phyloP scores from a whole-genome alignment of 2,888 invertebrate genomes.

The Troglohyphantes excavatus region DNA sequence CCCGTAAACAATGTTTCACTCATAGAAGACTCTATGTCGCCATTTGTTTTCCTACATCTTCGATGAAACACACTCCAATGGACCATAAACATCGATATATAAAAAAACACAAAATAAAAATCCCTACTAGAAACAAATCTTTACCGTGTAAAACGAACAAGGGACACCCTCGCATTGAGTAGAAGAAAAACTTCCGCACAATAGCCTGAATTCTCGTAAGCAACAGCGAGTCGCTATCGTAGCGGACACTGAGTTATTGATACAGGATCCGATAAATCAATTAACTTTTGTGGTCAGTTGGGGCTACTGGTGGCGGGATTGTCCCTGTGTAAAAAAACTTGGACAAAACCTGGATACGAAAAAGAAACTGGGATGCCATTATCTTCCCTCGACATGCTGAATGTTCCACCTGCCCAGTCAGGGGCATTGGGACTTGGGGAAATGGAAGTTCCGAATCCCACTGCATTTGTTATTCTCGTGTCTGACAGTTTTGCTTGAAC shows the following conservation, averaged over 20 bases:
- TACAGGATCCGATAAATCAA: conserved; percentile 70
- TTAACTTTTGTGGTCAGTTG: conserved; percentile 76
- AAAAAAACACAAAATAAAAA: too few species aligned
- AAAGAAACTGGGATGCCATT: conserved; percentile 31
- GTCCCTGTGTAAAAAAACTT: not conserved
- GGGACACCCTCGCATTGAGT: not conserved
- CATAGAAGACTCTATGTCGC: too few species aligned
- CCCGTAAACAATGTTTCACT: too few species aligned
- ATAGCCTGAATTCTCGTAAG: conserved; percentile 20
- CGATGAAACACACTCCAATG: too few species aligned
- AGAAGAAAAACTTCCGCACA: conserved; percentile 21
- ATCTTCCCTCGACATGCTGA: conserved; percentile 67
- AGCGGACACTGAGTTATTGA: conserved; percentile 54
- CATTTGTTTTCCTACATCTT: too few species aligned
- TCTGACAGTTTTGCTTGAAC: not conserved
- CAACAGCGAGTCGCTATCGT: conserved; percentile 8
- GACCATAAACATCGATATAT: too few species aligned
- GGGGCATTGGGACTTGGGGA: conserved; percentile 51
- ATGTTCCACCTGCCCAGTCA: conserved; percentile 70
- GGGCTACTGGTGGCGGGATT: conserved; percentile 54
- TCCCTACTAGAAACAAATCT: conserved; percentile 12
- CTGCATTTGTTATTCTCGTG: conserved; percentile 55
- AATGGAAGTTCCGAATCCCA: conserved; percentile 18
- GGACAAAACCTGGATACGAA: not conserved
- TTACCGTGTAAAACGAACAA: not conserved